These are phyloP conservation scores for Trachops cirrhosus DNA, from an alignment of 2,797 vertebrate genomes.

Conservation along the genomic window DNA sequence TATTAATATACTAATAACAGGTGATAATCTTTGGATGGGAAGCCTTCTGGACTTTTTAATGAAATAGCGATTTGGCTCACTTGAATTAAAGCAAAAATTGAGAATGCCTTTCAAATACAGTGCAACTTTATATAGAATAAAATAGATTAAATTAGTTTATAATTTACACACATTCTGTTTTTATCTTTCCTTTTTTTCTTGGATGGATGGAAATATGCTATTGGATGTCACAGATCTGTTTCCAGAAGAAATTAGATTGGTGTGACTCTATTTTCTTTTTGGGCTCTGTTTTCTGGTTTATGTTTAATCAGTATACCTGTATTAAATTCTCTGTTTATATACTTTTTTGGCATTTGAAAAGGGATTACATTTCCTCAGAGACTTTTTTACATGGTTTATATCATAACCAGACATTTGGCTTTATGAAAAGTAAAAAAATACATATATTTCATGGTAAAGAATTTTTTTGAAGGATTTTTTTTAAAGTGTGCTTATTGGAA, in stretches of 20 bases:
- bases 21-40: neutral
- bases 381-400: neutral
- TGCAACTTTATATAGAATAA: constrained; percentile 2
- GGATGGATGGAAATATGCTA: neutral
- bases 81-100: constrained; percentile 26
- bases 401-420: constrained; percentile 3
- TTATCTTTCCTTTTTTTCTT: neutral
- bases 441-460: constrained; percentile 10
- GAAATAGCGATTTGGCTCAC: neutral
- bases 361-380: constrained; percentile 1
- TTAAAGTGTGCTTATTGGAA: neutral
- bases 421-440: constrained; percentile 24
- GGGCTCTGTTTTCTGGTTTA: constrained; percentile 20
- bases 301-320: neutral
- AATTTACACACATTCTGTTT: constrained; percentile 13
- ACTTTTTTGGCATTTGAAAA: constrained; percentile 3
- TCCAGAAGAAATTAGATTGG: constrained; percentile 12
- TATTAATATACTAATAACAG: neutral
- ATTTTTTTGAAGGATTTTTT: neutral
- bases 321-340: neutral
- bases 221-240: neutral
- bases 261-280: neutral
- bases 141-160: constrained; percentile 25
- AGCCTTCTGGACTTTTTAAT: constrained; percentile 30
- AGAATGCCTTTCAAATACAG: constrained; percentile 39